phyloP scores from a whole-genome alignment of 2,113 vertebrate genomes.

The Psilopsiagon aurifrons region DNA sequence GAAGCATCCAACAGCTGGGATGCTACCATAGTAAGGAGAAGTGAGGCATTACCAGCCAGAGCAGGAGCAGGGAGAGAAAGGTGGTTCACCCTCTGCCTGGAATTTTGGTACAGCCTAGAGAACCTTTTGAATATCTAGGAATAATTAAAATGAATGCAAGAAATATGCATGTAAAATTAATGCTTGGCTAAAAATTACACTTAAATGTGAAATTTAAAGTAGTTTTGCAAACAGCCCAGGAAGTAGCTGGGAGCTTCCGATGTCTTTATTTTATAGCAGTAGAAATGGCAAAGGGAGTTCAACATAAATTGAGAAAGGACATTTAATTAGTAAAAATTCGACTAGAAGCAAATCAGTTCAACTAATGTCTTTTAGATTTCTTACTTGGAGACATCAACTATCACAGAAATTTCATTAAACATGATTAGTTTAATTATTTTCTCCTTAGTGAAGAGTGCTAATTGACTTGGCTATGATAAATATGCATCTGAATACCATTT shows the following conservation, averaged over 20 bases:
- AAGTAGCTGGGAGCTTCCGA: not conserved
- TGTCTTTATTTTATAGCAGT: constrained; percentile 8
- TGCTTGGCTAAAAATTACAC: not conserved
- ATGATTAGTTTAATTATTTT: constrained; percentile 73
- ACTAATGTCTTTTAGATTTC: constrained; percentile 60
- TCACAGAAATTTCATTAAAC: constrained; percentile 61
- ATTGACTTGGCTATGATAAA: constrained; percentile 65
- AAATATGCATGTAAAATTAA: not conserved
- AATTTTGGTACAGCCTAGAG: not conserved
- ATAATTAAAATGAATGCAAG: not conserved
- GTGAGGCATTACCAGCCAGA: not conserved
- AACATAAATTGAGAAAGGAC: constrained; percentile 39
- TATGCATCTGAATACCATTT: constrained; percentile 56
- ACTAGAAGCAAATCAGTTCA: constrained; percentile 53
- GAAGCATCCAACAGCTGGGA: not conserved
- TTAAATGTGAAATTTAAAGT: not conserved
- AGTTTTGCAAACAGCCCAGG: not conserved
- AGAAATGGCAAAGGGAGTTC: not conserved
- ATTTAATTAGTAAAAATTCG: constrained; percentile 56
- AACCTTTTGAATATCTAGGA: not conserved
- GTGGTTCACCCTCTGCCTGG: not conserved
- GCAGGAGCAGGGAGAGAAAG: not conserved
- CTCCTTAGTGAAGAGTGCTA: constrained; percentile 48
- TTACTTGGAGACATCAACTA: constrained; percentile 55
- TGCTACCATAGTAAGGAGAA: not conserved